A percentile compares a stretch with the other conserved stretches of the same genome.
phyloP scores from a whole-genome alignment of 1,140 invertebrate species.

The Cryptotermes secundus region DNA sequence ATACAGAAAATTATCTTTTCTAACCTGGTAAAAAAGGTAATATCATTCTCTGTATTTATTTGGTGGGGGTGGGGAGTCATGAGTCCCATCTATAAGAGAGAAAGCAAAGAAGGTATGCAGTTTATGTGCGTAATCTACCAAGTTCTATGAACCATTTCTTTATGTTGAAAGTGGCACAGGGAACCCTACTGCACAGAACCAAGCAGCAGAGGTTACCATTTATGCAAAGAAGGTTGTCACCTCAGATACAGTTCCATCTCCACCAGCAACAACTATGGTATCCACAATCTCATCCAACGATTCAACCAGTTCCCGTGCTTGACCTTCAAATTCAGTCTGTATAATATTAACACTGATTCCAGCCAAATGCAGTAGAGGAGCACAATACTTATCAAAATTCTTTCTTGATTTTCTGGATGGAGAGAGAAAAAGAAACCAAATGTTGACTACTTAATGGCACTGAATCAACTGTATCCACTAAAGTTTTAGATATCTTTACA shows the following conservation, averaged over 20 bases:
- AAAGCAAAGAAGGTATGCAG: too few relatives aligned
- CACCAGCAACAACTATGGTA: slow-evolving; percentile 87
- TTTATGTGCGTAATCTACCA: too few relatives aligned
- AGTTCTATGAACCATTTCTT: too few relatives aligned
- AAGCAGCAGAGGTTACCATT: not conserved
- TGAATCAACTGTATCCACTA: too few relatives aligned
- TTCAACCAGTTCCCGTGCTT: slow-evolving; percentile 74
- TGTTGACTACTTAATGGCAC: not conserved
- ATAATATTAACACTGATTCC: slow-evolving; percentile 79
- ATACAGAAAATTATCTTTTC: too few relatives aligned
- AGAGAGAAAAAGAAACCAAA: not conserved
- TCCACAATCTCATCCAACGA: slow-evolving; percentile 70
- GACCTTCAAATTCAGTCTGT: slow-evolving; percentile 81
- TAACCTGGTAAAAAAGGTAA: too few relatives aligned
- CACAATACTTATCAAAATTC: slow-evolving; percentile 88
- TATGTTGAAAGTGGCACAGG: too few relatives aligned
- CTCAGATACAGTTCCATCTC: slow-evolving; percentile 91
- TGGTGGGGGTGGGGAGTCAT: too few relatives aligned
- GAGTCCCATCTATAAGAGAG: too few relatives aligned
- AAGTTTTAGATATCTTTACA: not conserved
- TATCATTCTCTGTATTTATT: too few relatives aligned
- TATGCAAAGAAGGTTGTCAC: slow-evolving; percentile 40
- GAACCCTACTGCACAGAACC: too few relatives aligned
- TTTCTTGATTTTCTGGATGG: slow-evolving; percentile 60
- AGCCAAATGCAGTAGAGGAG: slow-evolving; percentile 86